Percentiles rank a stretch among this genome's conserved stretches.
These are phyloP conservation scores for Tachuris rubrigastra DNA, from an alignment of 2,113 vertebrate genomes.

Conservation along the genomic window DNA sequence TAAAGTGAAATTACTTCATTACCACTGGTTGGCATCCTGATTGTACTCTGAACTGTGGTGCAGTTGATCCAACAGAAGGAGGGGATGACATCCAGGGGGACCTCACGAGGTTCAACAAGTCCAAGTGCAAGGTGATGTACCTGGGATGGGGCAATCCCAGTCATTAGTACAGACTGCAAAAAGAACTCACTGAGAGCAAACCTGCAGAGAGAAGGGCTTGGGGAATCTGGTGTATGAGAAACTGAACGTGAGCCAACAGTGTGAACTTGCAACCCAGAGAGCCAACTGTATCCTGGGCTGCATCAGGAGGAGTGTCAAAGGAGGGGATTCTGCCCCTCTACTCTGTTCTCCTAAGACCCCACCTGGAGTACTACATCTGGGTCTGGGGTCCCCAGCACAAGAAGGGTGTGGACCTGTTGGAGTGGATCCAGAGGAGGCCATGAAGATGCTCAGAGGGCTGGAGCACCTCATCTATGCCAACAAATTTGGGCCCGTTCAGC, in stretches of 20 bases:
- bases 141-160: too few relatives aligned
- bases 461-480: background rate
- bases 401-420: background rate
- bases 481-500: background rate
- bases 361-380: background rate
- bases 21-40: background rate
- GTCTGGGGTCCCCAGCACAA: too few relatives aligned
- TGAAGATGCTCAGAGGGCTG: background rate
- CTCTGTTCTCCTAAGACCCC: accelerated
- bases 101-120: background rate
- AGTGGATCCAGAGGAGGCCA: background rate
- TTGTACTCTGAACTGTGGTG: background rate
- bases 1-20: background rate
- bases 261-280: background rate
- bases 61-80: background rate
- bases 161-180: background rate
- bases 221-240: background rate
- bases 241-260: background rate
- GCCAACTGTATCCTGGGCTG: background rate
- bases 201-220: background rate
- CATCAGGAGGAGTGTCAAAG: background rate
- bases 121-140: background rate
- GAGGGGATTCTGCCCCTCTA: background rate
- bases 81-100: background rate
- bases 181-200: background rate